Base-by-base conservation (phyloP, 2,888 invertebrate species). In the Eubasilissa splendida region DNA sequence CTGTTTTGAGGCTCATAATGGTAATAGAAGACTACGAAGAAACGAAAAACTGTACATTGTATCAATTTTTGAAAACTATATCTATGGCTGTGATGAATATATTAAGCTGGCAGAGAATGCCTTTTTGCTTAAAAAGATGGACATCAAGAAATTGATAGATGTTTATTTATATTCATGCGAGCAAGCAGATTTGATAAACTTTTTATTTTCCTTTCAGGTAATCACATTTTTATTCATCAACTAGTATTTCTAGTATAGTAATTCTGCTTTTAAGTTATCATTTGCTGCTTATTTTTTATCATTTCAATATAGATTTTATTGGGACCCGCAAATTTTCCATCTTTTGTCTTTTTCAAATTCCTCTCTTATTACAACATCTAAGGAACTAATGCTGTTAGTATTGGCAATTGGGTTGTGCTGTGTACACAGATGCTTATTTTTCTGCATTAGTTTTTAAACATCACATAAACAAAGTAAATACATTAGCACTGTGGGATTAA, bases 191-290 rank as follows among this genome's bases (percentile, higher is more conserved):
- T 65, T 53, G 31, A 52, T 76, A 14, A 54, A 76, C 31, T 60
- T 52, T 53, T 42, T 65, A 14, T 76, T 33, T 65, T 76, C 76
- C 11, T n/a, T 52, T 14, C 31, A 65, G 76, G 76, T 76, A 56
- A 54, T 52, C 7, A 53, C 53, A 11, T 54, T 52, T 3, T 71
- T 71, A 14, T 71, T 22, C 22, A 22, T 22, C 22, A 22, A 22
- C 22, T 22, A 22, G 1, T 22, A 22, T 22, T 22, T 22, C 1
- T 22, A 22, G 22, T 22, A 22, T 22, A 22, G 5, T 68, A 68
- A 4, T 10, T 66, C 3, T 11, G 31, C 3, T 31, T 12, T 31
- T 22, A 22, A 22, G 14, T 9, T 22, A 22, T 60, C 9, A 22
- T 22, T 22, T 22, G 22, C 22, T 22, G 22, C 1, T 22, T 22